Evolutionary conservation across 2,113 vertebrate genomes (phyloP).

Genomic region (Crypturellus undulatus): DNA sequence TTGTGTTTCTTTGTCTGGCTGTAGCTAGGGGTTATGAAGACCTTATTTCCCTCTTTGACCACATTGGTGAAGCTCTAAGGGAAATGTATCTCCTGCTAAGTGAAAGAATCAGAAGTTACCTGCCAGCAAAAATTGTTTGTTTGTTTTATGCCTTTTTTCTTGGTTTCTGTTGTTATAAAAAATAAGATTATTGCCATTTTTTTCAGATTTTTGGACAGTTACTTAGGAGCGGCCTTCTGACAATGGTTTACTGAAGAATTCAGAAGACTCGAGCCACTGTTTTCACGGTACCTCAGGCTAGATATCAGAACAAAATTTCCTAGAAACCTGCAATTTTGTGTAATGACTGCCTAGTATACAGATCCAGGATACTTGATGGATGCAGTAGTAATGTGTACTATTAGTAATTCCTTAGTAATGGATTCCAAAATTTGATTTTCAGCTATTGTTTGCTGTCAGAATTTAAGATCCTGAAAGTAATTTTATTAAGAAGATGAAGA

Average conservation of each 20-base stretch:
- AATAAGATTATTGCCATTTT: background rate
- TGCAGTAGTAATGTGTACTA: background rate
- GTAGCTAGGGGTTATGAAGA: background rate
- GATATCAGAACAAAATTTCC: background rate
- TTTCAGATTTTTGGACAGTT: background rate
- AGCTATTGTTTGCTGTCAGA: background rate
- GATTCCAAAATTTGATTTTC: background rate
- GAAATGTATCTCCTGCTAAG: background rate
- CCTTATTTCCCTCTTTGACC: background rate
- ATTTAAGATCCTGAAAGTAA: background rate
- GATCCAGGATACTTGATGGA: no score
- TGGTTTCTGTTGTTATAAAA: background rate
- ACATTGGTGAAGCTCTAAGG: background rate
- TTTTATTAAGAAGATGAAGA: background rate
- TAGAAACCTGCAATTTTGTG: background rate
- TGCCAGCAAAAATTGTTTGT: background rate
- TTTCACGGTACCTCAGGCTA: no score
- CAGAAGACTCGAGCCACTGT: background rate
- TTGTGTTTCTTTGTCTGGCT: background rate
- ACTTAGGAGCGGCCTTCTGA: background rate
- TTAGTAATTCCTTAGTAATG: background rate
- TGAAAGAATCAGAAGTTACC: background rate
- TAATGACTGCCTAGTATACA: background rate
- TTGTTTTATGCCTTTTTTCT: background rate
- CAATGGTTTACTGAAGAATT: no score